Percentiles rank a stretch among this genome's conserved stretches.
These are phyloP conservation scores for Lasiommata megera DNA, from an alignment of 2,888 invertebrate species.

Conservation along the genomic window DNA sequence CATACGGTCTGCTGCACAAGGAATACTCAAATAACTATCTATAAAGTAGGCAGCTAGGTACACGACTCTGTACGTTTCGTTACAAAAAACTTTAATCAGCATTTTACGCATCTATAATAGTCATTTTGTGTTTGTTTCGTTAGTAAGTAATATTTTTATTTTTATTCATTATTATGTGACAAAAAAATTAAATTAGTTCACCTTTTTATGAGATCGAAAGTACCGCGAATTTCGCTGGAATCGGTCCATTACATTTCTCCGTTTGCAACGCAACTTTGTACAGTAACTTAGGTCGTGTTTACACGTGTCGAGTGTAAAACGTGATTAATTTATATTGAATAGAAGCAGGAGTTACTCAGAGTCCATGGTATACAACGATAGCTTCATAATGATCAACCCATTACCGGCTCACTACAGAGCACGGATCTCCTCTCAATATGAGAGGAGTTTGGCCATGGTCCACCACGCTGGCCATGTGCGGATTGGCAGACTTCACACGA, in stretches of 20 bases:
- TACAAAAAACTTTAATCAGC: constrained; percentile 24
- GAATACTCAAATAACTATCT: constrained; percentile 7
- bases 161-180: constrained; percentile 9
- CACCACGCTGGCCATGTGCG: too few relatives aligned
- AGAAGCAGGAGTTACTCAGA: too few relatives aligned
- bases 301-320: neutral
- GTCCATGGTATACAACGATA: too few relatives aligned
- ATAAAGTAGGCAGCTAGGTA: neutral
- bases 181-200: constrained; percentile 9
- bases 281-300: neutral
- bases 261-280: constrained; percentile 11
- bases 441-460: too few relatives aligned
- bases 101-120: constrained; percentile 15
- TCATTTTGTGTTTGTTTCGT: constrained; percentile 15
- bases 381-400: too few relatives aligned
- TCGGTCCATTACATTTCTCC: neutral
- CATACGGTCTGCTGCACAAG: constrained; percentile 55
- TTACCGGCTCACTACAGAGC: too few relatives aligned
- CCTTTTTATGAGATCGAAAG: constrained; percentile 14
- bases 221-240: constrained; percentile 15
- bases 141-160: neutral
- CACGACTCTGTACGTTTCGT: neutral
- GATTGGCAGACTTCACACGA: too few relatives aligned
- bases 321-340: too few relatives aligned
- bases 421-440: too few relatives aligned